Evolutionary conservation across 2,888 invertebrate genomes (phyloP), one percentile per base, ranked within the genome.

Genomic region (Hydriomena furcata): DNA sequence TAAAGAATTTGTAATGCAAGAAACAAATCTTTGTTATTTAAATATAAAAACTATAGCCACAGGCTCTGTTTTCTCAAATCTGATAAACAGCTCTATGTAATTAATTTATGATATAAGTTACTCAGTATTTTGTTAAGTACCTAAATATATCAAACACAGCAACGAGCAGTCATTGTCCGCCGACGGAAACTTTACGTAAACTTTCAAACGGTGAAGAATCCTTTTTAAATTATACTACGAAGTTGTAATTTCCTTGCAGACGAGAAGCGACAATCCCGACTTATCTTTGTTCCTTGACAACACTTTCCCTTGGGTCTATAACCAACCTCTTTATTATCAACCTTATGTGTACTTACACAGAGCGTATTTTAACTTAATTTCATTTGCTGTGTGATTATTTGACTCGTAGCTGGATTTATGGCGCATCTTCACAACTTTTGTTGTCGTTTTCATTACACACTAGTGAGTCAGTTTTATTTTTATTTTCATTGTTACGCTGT

Each of bases 281-380:
- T 87, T 85, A 86, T 86, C 86, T 79, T 79, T 83, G 85, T 87
- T 82, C 77, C 84, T 79, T 82, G 82, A 79, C 83, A 84, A 85
- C 84, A 86, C 84, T 86, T 86, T 86, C 85, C 84, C 84, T 73
- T 74, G 82, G 82, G 83, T 76, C 65, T 34, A 12, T 34, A 30
- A 21, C 30, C 36, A 36, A 7, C 23, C n/a, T 7, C 21, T 17
- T 36, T 35, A 44, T 7, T 35, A 51, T 24, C 27, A 40, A 23
- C 50, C n/a, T 11, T 50, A 40, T 24, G 1, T 8, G 28, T 8
- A 34, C 10, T 4, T 3, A 4, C 38, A 53, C 50, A 49, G 28
- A 42, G 37, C 7, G 36, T 11, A 23, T 37, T 44, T 46, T 46
- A 12, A 6, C n/a, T 31, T 13, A 17, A 17, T n/a, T 8, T 17